Conservation (phyloP, 2,113 vertebrate genomes). For the Periophthalmodon schlosseri region DNA sequence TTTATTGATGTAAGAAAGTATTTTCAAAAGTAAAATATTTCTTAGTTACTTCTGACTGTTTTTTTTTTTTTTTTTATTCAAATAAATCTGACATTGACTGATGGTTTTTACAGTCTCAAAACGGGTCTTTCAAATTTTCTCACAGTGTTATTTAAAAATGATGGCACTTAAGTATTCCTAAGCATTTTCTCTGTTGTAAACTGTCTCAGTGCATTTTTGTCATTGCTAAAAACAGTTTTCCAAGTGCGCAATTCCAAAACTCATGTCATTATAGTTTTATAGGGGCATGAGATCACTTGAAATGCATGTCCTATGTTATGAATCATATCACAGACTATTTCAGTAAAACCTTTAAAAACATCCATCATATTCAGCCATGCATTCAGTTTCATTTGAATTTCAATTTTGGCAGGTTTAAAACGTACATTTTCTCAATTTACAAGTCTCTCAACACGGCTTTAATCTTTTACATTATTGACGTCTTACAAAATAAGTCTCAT, state of each 20-base stretch:
- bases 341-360: neutral
- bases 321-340: neutral
- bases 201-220: neutral
- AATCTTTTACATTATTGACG: neutral
- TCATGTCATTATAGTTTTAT: neutral
- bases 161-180: neutral
- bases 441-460: neutral
- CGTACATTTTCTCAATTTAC: neutral
- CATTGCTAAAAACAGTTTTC: neutral
- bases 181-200: neutral
- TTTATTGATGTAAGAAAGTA: neutral
- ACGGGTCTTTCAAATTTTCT: neutral
- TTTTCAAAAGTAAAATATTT: neutral
- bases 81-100: neutral
- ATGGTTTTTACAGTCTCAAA: neutral
- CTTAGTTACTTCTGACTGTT: neutral
- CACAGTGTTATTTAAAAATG: neutral
- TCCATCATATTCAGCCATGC: neutral
- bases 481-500: neutral
- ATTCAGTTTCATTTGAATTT: neutral
- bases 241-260: neutral
- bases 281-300: neutral
- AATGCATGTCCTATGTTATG: neutral
- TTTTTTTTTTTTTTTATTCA: neutral
- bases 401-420: neutral